A percentile compares a stretch with the other conserved stretches of the same genome.
Evolutionary conservation across 2,888 invertebrate species (phyloP).

Genomic region (Cheilosia vernalis): DNA sequence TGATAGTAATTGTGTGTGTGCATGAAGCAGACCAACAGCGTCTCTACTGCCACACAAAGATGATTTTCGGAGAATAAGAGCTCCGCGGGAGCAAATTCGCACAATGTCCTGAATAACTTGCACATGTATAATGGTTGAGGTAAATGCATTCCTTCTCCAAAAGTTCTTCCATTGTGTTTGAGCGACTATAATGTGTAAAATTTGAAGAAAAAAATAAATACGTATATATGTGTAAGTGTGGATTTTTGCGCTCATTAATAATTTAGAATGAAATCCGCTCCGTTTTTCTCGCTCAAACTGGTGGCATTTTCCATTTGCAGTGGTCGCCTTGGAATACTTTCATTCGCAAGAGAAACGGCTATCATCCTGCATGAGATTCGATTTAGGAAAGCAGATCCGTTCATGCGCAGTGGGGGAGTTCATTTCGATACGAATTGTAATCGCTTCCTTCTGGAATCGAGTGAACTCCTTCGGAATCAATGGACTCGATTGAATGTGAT

Average conservation of each 20-base stretch:
- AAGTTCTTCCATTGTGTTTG: slow-evolving; percentile 17
- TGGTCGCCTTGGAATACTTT: slow-evolving; percentile 24
- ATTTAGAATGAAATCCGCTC: slow-evolving; percentile 57
- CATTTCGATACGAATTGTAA: not conserved
- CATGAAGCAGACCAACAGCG: slow-evolving; percentile 50
- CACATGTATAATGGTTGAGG: slow-evolving; percentile 66
- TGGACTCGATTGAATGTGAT: not conserved
- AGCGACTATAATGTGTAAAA: slow-evolving; percentile 13
- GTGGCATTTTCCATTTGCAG: slow-evolving; percentile 15
- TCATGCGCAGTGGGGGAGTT: slow-evolving; percentile 29
- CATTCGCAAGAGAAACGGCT: slow-evolving; percentile 45
- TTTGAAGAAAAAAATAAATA: not conserved
- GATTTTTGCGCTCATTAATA: slow-evolving; percentile 64
- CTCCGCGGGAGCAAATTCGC: slow-evolving; percentile 24
- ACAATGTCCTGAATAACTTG: slow-evolving; percentile 27
- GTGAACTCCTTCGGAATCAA: slow-evolving; percentile 9
- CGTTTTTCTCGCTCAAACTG: slow-evolving; percentile 44
- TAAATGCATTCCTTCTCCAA: slow-evolving; percentile 44
- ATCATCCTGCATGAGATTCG: slow-evolving; percentile 27
- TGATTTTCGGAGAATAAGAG: slow-evolving; percentile 50
- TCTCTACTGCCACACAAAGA: slow-evolving; percentile 36
- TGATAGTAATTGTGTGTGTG: slow-evolving; percentile 76
- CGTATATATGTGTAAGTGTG: slow-evolving; percentile 9
- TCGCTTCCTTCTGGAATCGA: not conserved
- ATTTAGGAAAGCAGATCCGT: slow-evolving; percentile 18